Percentiles rank a stretch among this genome's conserved stretches.
Evolutionary conservation across 2,797 vertebrate species (phyloP).

Genomic region (Sciurus carolinensis): DNA sequence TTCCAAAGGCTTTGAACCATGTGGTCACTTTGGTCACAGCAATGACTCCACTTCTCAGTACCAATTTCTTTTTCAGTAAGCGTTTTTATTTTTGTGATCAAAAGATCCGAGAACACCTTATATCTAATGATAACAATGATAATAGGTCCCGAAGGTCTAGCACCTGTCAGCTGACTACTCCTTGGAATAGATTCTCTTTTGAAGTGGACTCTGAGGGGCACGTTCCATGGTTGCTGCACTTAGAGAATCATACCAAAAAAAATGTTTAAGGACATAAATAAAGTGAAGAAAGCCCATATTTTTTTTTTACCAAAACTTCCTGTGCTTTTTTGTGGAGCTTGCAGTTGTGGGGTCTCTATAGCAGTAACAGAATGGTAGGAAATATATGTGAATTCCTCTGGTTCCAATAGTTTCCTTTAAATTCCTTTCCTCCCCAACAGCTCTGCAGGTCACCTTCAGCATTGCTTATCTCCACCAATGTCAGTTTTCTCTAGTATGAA

Average conservation of each 20-base stretch:
- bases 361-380: neutral
- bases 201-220: neutral
- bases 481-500: neutral
- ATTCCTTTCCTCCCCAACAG: neutral
- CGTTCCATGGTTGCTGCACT: neutral
- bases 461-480: accelerated
- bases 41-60: too few species aligned
- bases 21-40: too few species aligned
- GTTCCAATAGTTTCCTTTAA: neutral
- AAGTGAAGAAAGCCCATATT: neutral
- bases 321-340: neutral
- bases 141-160: neutral
- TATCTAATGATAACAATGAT: too few species aligned
- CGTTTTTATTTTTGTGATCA: too few species aligned
- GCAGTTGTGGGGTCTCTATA: neutral
- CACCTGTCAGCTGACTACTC: neutral
- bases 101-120: too few species aligned
- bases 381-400: neutral
- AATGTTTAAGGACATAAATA: neutral
- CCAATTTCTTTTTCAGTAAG: too few species aligned
- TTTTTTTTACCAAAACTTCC: neutral
- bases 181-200: neutral
- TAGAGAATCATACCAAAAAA: neutral
- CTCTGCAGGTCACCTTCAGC: neutral
- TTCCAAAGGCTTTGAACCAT: too few species aligned